These are phyloP conservation scores for Drosophila takahashii DNA, from an alignment of 1,140 invertebrate genomes.

Conservation along the genomic window DNA sequence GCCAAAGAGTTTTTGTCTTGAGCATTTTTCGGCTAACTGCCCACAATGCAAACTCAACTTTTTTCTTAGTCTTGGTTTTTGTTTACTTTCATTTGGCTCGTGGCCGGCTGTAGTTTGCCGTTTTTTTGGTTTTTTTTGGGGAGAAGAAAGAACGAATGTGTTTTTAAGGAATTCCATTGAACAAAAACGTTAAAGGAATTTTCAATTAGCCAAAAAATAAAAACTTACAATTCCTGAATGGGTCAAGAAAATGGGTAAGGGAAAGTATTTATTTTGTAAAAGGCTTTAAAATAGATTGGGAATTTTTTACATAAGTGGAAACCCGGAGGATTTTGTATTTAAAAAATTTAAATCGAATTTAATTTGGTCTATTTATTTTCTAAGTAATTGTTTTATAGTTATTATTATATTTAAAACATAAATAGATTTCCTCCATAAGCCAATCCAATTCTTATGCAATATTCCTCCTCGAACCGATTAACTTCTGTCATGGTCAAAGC, in stretches of 20 bases:
- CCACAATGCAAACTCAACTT: constrained; percentile 49
- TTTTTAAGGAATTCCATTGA: constrained; percentile 48
- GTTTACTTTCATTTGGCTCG: constrained; percentile 78
- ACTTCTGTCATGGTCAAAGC: constrained; percentile 69
- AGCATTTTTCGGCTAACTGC: constrained; percentile 56
- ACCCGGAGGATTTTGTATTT: no score
- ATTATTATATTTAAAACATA: no score
- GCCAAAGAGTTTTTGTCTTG: constrained; percentile 11
- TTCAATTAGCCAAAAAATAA: constrained; percentile 52
- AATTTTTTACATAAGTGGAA: background rate
- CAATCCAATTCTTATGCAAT: constrained; percentile 16
- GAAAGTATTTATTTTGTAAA: constrained; percentile 11
- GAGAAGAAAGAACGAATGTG: constrained; percentile 12
- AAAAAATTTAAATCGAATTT: no score
- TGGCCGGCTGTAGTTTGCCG: constrained; percentile 42
- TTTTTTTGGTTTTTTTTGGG: constrained; percentile 29
- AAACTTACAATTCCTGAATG: constrained; percentile 12
- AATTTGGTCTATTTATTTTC: no score
- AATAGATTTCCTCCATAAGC: no score
- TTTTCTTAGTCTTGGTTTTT: constrained; percentile 44
- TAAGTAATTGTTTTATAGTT: no score
- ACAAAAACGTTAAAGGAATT: constrained; percentile 40
- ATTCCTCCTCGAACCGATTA: constrained; percentile 8
- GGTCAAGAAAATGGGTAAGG: constrained; percentile 11
- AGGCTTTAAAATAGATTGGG: background rate